Evolutionary conservation across 2,888 invertebrate genomes (phyloP).

Genomic region (Merodon equestris): DNA sequence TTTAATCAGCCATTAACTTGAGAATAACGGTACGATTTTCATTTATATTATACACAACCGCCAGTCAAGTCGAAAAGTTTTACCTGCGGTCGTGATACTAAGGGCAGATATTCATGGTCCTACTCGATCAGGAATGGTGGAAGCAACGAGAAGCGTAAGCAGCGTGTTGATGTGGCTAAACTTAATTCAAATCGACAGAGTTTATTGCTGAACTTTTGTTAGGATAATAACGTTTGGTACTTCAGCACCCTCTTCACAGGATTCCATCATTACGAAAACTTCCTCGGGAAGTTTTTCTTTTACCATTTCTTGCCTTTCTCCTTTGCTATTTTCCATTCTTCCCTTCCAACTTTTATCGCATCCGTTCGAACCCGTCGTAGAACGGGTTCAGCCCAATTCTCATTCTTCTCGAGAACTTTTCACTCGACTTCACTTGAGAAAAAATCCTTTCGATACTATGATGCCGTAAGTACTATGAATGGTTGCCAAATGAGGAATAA

Average conservation of each 20-base stretch:
- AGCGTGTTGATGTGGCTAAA: constrained; percentile 35
- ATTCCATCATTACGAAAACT: constrained; percentile 55
- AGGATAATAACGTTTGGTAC: constrained; percentile 62
- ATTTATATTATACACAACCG: constrained; percentile 36
- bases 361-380: too few species aligned
- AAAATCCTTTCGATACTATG: constrained; percentile 28
- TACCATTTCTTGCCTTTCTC: background rate
- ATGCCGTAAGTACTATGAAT: constrained; percentile 8
- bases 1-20: constrained; percentile 60
- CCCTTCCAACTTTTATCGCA: too few species aligned
- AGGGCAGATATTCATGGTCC: too few species aligned
- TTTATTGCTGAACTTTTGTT: constrained; percentile 66
- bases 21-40: constrained; percentile 54
- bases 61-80: constrained; percentile 48
- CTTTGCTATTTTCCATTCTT: background rate
- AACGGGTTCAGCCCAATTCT: constrained; percentile 19
- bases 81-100: background rate
- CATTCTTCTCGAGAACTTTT: constrained; percentile 42
- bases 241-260: constrained; percentile 61
- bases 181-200: constrained; percentile 65
- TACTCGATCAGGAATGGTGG: background rate
- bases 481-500: constrained; percentile 35
- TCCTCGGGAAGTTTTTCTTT: constrained; percentile 20
- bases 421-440: constrained; percentile 50
- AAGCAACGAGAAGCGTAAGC: background rate